A percentile compares a stretch with the other conserved stretches of the same genome.
Evolutionary conservation across 2,888 invertebrate species (phyloP).

Genomic region (Euplagia quadripunctaria): DNA sequence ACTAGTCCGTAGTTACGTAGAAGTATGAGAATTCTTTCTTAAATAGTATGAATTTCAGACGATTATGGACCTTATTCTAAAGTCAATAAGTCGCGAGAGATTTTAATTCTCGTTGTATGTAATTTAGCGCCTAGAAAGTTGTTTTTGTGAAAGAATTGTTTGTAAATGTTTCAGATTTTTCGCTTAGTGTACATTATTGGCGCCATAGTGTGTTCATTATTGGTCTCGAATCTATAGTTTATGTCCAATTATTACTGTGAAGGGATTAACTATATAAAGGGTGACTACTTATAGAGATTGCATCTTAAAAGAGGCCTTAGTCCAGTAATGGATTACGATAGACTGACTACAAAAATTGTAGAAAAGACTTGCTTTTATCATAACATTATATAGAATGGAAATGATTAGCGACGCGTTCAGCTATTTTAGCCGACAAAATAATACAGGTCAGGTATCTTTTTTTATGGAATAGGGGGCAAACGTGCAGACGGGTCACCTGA

Average conservation of each 20-base stretch:
- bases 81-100: conserved; percentile 3
- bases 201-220: conserved; percentile 25
- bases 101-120: conserved; percentile 11
- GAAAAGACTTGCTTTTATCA: too few species aligned
- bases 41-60: conserved; percentile 9
- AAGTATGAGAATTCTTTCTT: conserved; percentile 4
- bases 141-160: conserved; percentile 7
- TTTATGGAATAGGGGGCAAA: too few species aligned
- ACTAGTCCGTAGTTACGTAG: conserved; percentile 15
- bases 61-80: conserved; percentile 13
- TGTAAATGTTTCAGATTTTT: conserved; percentile 30
- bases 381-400: background rate
- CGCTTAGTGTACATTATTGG: conserved; percentile 34
- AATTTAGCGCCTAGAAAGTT: background rate
- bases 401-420: background rate
- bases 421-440: background rate
- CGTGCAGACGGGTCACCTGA: too few species aligned
- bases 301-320: conserved; percentile 9
- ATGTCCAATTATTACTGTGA: background rate
- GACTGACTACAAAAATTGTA: conserved; percentile 7
- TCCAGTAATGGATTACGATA: conserved; percentile 1
- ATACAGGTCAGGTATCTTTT: too few species aligned
- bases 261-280: too few species aligned
- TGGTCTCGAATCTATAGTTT: conserved; percentile 2
- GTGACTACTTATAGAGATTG: background rate